Percentiles rank a stretch among this genome's conserved stretches.
These are phyloP conservation scores for Eonycteris spelaea DNA, from an alignment of 2,113 vertebrate genomes.

Conservation along the genomic window DNA sequence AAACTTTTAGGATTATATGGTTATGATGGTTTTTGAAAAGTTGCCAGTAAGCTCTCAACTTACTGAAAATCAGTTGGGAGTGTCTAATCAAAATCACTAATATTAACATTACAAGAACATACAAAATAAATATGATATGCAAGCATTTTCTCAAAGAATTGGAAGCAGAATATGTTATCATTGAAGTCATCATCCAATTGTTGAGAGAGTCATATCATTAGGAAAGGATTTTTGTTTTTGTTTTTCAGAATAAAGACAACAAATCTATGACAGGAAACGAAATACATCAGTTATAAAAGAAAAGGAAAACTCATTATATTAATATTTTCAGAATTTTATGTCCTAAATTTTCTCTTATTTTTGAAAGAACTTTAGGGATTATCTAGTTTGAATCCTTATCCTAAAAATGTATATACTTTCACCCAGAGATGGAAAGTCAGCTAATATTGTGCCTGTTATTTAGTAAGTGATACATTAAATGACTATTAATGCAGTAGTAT, in stretches of 20 bases:
- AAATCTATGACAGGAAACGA: neutral
- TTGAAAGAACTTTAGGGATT: neutral
- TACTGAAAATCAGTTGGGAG: neutral
- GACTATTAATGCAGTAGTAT: neutral
- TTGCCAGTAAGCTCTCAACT: neutral
- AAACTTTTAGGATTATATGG: neutral
- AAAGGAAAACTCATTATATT: neutral
- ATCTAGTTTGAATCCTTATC: neutral
- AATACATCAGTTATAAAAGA: neutral
- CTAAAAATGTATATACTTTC: neutral
- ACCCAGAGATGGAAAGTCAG: neutral
- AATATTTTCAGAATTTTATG: neutral
- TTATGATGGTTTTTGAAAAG: neutral
- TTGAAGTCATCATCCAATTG: neutral
- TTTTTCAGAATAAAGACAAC: neutral
- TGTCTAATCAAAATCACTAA: neutral
- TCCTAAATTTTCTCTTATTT: slow-evolving; percentile 3
- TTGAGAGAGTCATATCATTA: neutral
- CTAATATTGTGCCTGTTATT: neutral
- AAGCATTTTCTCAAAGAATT: neutral
- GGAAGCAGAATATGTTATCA: neutral
- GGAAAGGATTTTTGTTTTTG: neutral
- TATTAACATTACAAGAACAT: neutral
- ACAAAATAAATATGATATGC: neutral
- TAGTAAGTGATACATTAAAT: neutral